Conservation (phyloP, 1,140 invertebrate genomes). For the Holcopasites calliopsidis region DNA sequence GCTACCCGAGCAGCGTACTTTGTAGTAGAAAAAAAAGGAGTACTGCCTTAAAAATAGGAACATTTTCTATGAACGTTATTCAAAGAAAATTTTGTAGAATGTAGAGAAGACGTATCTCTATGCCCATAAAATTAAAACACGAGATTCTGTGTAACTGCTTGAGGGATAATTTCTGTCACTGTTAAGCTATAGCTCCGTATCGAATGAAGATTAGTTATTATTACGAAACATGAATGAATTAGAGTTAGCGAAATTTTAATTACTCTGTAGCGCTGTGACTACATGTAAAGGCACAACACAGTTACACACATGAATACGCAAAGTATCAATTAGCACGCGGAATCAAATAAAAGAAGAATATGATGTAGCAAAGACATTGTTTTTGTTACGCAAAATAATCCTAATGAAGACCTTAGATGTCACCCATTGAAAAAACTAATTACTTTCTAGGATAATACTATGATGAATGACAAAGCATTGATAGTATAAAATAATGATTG, state of each 20-base stretch:
- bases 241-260: constrained; percentile 49
- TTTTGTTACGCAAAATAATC: constrained; percentile 15
- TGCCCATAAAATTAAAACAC: constrained; percentile 24
- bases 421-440: neutral
- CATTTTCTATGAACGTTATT: constrained; percentile 69
- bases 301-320: constrained; percentile 48
- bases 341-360: constrained; percentile 60
- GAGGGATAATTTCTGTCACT: neutral
- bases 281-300: too few relatives aligned
- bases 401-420: neutral
- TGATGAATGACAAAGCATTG: neutral
- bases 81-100: constrained; percentile 65
- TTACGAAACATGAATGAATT: constrained; percentile 14
- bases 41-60: constrained; percentile 57
- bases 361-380: constrained; percentile 36
- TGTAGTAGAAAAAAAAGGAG: constrained; percentile 46
- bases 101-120: constrained; percentile 47
- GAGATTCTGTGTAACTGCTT: constrained; percentile 52
- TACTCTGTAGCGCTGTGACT: constrained; percentile 60
- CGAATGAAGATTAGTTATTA: neutral
- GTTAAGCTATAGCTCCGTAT: neutral
- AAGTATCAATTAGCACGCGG: constrained; percentile 54
- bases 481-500: neutral
- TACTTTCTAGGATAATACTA: neutral
- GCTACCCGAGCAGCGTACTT: constrained; percentile 19